phyloP scores from a whole-genome alignment of 1,140 invertebrate genomes.

The Drosophila pruinosa region DNA sequence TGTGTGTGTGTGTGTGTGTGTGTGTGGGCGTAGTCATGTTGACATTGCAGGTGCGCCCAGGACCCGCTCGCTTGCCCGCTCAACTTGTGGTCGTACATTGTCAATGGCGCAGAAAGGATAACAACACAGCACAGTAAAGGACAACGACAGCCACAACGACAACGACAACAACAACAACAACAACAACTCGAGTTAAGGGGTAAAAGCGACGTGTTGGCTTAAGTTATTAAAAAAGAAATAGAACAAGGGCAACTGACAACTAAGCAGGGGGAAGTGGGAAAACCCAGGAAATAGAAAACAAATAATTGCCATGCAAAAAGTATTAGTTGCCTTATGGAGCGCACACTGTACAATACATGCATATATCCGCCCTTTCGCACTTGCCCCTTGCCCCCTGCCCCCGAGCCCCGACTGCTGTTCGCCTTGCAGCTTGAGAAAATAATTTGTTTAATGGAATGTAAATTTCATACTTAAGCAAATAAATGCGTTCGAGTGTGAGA shows the following conservation, averaged over 20 bases:
- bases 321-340: slow-evolving; percentile 56
- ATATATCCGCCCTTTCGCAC: too few species aligned
- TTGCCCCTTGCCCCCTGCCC: not conserved
- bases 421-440: slow-evolving; percentile 66
- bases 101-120: slow-evolving; percentile 77
- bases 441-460: slow-evolving; percentile 81
- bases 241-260: slow-evolving; percentile 11
- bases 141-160: slow-evolving; percentile 13
- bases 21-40: slow-evolving; percentile 63
- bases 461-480: slow-evolving; percentile 79
- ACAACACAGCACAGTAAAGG: slow-evolving; percentile 34
- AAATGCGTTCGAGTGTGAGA: slow-evolving; percentile 56
- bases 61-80: slow-evolving; percentile 18
- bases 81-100: slow-evolving; percentile 51
- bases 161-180: slow-evolving; percentile 17
- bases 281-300: slow-evolving; percentile 55
- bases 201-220: slow-evolving; percentile 66
- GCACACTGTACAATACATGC: slow-evolving; percentile 6
- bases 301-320: slow-evolving; percentile 80
- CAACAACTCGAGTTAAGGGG: not conserved
- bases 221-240: slow-evolving; percentile 75
- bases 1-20: slow-evolving; percentile 14
- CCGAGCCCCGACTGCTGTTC: not conserved
- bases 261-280: not conserved
- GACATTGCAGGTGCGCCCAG: slow-evolving; percentile 74